Conservation (phyloP, 2,797 vertebrate genomes). For the Acrossocheilus fasciatus region DNA sequence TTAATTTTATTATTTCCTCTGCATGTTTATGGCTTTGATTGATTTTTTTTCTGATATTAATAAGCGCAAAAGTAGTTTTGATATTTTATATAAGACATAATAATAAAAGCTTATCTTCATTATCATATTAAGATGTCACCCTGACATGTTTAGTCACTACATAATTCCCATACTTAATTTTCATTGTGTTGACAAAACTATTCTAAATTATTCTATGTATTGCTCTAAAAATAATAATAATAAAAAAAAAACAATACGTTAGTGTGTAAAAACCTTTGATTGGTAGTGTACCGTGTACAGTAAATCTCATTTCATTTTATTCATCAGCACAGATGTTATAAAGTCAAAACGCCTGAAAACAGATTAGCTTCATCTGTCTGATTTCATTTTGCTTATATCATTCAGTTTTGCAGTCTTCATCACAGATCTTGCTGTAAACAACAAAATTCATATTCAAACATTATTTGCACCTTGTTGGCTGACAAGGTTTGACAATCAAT, state of each 20-base stretch:
- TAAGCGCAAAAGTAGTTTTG: not conserved
- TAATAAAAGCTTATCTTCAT: not conserved
- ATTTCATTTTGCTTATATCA: constrained; percentile 29
- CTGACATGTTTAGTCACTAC: not conserved
- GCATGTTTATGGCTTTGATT: not conserved
- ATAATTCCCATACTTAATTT: not conserved
- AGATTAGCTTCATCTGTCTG: constrained; percentile 27
- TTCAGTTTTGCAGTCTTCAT: constrained; percentile 37
- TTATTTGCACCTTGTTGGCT: constrained; percentile 31
- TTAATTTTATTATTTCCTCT: not conserved
- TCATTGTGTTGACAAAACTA: not conserved
- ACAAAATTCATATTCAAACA: constrained; percentile 31
- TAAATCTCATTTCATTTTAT: constrained; percentile 35
- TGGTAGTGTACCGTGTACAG: not conserved
- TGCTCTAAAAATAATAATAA: not conserved
- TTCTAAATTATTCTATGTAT: not conserved
- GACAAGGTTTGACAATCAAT: constrained; percentile 23
- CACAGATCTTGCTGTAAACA: constrained; percentile 18
- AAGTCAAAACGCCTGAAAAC: constrained; percentile 24
- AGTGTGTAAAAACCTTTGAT: not conserved
- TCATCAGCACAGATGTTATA: constrained; percentile 45
- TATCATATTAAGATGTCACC: not conserved
- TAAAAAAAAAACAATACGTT: not conserved
- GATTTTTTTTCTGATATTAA: not conserved
- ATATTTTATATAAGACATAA: not conserved